Evolutionary conservation across 2,888 invertebrate species (phyloP).

Genomic region (Orchesella flavescens): DNA sequence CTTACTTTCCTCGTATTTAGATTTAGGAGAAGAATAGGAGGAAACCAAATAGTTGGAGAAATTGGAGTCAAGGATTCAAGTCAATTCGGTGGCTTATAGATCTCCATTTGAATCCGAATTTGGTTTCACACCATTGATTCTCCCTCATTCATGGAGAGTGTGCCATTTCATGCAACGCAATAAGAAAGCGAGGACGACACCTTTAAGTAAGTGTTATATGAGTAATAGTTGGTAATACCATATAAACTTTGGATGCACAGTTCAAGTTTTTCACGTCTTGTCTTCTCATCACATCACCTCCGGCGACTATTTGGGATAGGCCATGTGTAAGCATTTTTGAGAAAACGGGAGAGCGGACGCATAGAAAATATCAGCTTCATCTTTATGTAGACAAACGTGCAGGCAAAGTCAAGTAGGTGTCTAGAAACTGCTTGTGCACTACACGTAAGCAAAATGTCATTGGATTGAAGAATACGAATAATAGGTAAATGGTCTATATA

Average conservation of each 20-base stretch:
- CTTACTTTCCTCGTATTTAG: neutral
- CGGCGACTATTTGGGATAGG: neutral
- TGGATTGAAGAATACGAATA: no score
- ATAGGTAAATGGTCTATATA: no score
- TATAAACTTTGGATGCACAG: no score
- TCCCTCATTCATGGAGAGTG: conserved; percentile 20
- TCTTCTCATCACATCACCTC: neutral
- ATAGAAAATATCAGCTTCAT: no score
- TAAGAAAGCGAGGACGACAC: neutral
- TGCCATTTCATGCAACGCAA: conserved; percentile 14
- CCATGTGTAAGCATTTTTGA: no score
- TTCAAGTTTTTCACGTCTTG: neutral
- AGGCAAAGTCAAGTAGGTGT: no score
- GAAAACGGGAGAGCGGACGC: no score
- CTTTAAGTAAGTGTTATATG: neutral
- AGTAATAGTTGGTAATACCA: neutral
- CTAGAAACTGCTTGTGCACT: no score
- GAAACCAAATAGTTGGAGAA: neutral
- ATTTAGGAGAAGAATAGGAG: neutral
- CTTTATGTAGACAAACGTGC: no score
- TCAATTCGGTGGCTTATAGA: conserved; percentile 26
- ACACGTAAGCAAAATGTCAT: no score
- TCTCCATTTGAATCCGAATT: conserved; percentile 46
- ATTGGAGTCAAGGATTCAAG: conserved; percentile 2
- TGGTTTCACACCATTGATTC: conserved; percentile 46